Conservation (phyloP, 2,113 vertebrate species). For the Coracopsis vasa region DNA sequence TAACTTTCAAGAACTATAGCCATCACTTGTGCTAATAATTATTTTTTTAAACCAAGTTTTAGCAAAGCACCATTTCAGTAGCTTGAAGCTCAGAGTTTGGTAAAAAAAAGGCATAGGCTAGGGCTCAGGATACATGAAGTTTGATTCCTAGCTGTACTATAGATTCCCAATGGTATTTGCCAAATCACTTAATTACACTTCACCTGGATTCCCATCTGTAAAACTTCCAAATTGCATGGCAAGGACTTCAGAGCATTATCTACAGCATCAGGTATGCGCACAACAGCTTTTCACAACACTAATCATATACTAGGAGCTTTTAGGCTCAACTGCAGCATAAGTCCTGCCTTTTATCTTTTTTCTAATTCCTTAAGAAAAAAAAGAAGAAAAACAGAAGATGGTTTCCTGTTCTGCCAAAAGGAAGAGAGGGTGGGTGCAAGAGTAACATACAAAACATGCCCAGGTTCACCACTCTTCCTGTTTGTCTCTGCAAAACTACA, state of each 20-base stretch:
- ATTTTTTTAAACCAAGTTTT: background rate
- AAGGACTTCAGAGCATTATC: background rate
- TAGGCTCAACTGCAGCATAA: background rate
- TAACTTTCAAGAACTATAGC: background rate
- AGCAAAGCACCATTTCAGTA: background rate
- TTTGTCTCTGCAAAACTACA: constrained; percentile 51
- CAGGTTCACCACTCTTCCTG: constrained; percentile 57
- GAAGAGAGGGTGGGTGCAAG: constrained; percentile 34
- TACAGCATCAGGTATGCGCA: background rate
- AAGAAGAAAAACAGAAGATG: constrained; percentile 47
- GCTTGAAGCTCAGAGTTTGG: background rate
- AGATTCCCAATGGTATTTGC: background rate
- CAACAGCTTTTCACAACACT: background rate
- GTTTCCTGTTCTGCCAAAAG: constrained; percentile 60
- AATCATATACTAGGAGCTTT: background rate
- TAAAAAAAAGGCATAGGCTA: background rate
- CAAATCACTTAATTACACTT: background rate
- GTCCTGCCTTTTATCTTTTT: background rate
- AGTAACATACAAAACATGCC: constrained; percentile 31
- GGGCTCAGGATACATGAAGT: background rate
- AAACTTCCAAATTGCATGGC: background rate
- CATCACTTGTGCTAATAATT: background rate
- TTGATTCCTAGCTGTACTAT: background rate
- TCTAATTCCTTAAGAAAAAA: constrained; percentile 57
- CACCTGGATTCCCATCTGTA: background rate